Evolutionary conservation across 2,888 invertebrate genomes (phyloP).

Genomic region (Troilus luridus): DNA sequence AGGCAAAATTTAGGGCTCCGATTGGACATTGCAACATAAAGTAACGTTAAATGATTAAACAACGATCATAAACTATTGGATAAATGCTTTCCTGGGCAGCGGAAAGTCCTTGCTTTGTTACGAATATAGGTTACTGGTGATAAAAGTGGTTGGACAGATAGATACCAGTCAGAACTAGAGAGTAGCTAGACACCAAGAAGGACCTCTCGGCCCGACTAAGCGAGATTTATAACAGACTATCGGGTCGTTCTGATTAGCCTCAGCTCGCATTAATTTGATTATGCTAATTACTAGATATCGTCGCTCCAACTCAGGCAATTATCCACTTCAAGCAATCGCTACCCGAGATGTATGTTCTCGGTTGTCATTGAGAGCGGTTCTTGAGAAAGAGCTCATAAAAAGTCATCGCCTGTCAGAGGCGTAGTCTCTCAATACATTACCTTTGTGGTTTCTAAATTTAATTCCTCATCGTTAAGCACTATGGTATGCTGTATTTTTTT

Average conservation of each 20-base stretch:
- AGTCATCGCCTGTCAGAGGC: neutral
- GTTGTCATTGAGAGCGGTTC: neutral
- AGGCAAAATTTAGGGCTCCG: no score
- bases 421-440: neutral
- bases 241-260: neutral
- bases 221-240: neutral
- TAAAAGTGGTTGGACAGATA: neutral
- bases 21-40: no score
- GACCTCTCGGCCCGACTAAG: neutral
- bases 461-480: neutral
- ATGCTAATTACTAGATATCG: conserved; percentile 21
- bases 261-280: conserved; percentile 10
- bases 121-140: neutral
- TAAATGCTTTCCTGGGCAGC: neutral
- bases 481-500: neutral
- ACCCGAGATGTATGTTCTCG: neutral
- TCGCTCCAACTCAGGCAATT: neutral
- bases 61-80: neutral
- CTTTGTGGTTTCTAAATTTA: neutral
- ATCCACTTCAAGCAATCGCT: neutral
- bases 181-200: neutral
- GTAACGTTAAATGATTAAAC: neutral
- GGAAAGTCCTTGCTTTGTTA: neutral
- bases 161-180: neutral
- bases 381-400: neutral